Base-by-base conservation (phyloP, 2,797 vertebrate species). In the Triplophysa bombifrons region DNA sequence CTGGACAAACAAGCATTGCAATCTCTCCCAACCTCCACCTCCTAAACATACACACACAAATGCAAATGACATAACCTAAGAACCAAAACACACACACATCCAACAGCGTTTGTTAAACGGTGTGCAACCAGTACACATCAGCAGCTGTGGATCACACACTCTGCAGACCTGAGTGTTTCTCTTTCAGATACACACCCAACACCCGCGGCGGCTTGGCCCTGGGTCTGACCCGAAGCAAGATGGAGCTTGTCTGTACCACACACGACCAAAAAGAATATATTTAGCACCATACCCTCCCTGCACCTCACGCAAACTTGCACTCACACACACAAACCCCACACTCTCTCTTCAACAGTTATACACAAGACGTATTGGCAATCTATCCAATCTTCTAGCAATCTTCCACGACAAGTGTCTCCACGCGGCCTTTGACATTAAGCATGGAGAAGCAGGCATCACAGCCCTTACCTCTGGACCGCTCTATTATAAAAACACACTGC, bases 121-220 rank as follows among this genome's bases (percentile, higher is more conserved):
- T 46, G 44, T 12, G 44, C 51, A n/a, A 22, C 17, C 22, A 25
- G 58, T 80, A 86, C 83, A 82, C 80, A 80, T 86, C 91, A 94
- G 90, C 90, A 93, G 91, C 88, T 90, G 85, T 86, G 90, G 90
- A 93, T 93, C 91, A 93, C 51, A 76, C 82, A 86, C 50, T 8
- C 50, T 4, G 50, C 50, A 64, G 86, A 84, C 85, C 88, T 83
- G 86, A 89, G 86, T 68, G 73, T 76, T 90, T 90, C 88, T 87
- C 80, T 84, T 16, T 20, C 19, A 10, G 80, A 88, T 84, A 83
- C 87, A 78, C 72, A 73, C 34, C 82, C 82, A 86, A 86, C 25
- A n/a, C 82, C 81, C 82, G 88, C 88, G 84, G 86, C 87, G 86
- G 83, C 68, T 76, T 81, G 80, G 82, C 84, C 86, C 88, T 82